Evolutionary conservation across 2,113 vertebrate species (phyloP), one percentile per base, ranked within the genome.

Genomic region (Genyomyrus donnyi): DNA sequence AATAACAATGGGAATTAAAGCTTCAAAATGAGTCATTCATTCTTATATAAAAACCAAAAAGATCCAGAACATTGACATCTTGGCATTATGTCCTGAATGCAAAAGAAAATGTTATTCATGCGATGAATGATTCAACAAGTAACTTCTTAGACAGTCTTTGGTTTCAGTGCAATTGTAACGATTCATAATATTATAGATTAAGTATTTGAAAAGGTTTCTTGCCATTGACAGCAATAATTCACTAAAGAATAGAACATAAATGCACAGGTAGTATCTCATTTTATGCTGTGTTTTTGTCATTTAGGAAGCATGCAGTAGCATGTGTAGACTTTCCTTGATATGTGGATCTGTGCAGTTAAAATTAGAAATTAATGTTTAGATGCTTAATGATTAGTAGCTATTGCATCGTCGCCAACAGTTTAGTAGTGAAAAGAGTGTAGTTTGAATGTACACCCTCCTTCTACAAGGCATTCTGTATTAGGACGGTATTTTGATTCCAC

Each of bases 51-150:
- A 87, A 56, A 85, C 42, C 42, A 48, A 56, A 87, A 87, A 53
- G 50, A 87, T 87, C 50, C 45, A 48, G 83, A 45, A 85, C 35
- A 85, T 85, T 87, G 50, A 87, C 48, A 87, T 87, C 50, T 35
- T 87, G 85, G 49, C 85, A 53, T 87, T 87, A 53, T 87, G 85
- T 87, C 85, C 50, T 31, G 85, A 35, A 87, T 53, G 27, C 85
- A 56, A 53, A 49, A 49, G 85, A 56, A 87, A 52, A 87, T 53
- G 83, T 52, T n/a, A 87, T 87, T 87, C 27, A 56, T 86, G 24
- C 5, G 7, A 39, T 87, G 85, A 53, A 53, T 87, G 85, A 53
- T 87, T 87, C 31, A 53, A 2, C 27, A 35, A 13, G 13, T 35
- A 87, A 53, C 50, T 87, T 35, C 46, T 53, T n/a, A 45, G 77